Evolutionary conservation across 2,113 vertebrate species (phyloP), one percentile per base, ranked within the genome.

Genomic region (Psittacula cyanocephala): DNA sequence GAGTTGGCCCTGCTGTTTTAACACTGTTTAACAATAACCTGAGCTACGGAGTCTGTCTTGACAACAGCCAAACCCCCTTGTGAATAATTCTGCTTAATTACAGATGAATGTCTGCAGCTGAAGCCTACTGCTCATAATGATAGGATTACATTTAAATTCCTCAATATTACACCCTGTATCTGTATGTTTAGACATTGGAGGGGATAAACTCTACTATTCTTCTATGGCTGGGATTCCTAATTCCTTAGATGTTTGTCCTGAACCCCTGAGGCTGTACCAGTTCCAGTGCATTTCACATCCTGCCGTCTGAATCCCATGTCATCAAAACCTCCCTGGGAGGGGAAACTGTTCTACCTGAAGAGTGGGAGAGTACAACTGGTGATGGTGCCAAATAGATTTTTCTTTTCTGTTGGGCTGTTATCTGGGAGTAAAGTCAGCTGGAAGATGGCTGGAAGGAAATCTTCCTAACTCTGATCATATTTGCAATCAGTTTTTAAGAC

Each of bases 371-470:
- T 95, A 62, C 70, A 91, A 18, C 78, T 89, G 79, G 60, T 94
- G 77, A 82, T 74, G 69, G 78, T 93, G 80, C 93, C 94, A 94
- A 91, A 80, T 25, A 78, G 72, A 82, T 46, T 71, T 81, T 44
- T 83, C 74, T 83, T 88, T 95, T 93, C 81, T 59, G 12, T 84
- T 91, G 93, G 70, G 72, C 43, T 81, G 83, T 70, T 87, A 78
- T n/a, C 94, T 95, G 92, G 95, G 95, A 96, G 77, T 63, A 67
- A 86, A 86, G 93, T 95, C 97, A 96, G 77, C 52, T 84, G 82
- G 74, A 93, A 95, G 88, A 84, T 70, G 89, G 82, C 28, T 70
- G 81, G 84, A 96, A 91, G 94, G 92, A 96, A 95, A 62, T 69
- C 91, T 96, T 97, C 81, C 88, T 96, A 95, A 95, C 44, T 81